These are phyloP conservation scores for Parnassius orleans DNA, from an alignment of 2,888 invertebrate genomes.

Conservation along the genomic window DNA sequence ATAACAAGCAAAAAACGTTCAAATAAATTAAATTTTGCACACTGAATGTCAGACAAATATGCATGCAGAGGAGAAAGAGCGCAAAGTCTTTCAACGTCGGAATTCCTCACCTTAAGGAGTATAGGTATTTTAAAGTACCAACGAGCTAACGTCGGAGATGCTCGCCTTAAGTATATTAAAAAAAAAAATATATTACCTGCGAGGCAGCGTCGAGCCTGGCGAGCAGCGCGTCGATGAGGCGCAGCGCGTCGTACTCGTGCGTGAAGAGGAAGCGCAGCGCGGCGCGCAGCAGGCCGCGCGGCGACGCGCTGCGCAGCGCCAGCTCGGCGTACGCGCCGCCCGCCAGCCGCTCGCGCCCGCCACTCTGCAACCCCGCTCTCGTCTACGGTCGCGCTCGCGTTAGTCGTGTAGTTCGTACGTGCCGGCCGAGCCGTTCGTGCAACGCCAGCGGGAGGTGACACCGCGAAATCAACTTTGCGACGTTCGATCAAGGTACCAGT, in stretches of 20 bases:
- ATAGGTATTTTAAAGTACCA: too few species aligned
- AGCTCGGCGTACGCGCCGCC: constrained; percentile 97
- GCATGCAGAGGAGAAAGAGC: too few species aligned
- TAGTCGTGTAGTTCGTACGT: constrained; percentile 41
- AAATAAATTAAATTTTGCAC: too few species aligned
- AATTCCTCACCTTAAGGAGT: too few species aligned
- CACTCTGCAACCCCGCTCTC: constrained; percentile 85
- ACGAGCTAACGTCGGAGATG: too few species aligned
- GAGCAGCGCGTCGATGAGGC: constrained; percentile 90
- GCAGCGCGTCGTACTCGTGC: constrained; percentile 90
- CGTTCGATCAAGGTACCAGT: not conserved
- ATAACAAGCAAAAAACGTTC: too few species aligned
- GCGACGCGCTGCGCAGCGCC: constrained; percentile 91
- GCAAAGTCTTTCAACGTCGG: too few species aligned
- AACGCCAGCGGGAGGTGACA: not conserved
- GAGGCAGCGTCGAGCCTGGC: constrained; percentile 88
- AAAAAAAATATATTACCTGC: constrained; percentile 82
- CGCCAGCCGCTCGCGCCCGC: constrained; percentile 92
- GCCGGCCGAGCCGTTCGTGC: not conserved
- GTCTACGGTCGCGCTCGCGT: constrained; percentile 61
- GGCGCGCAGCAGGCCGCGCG: constrained; percentile 90
- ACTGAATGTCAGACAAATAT: too few species aligned
- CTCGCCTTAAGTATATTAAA: too few species aligned
- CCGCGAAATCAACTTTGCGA: constrained; percentile 1
- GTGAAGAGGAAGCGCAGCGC: constrained; percentile 92